A percentile compares a stretch with the other conserved stretches of the same genome.
Conservation (phyloP, 2,113 vertebrate genomes). For the Piaya cayana region DNA sequence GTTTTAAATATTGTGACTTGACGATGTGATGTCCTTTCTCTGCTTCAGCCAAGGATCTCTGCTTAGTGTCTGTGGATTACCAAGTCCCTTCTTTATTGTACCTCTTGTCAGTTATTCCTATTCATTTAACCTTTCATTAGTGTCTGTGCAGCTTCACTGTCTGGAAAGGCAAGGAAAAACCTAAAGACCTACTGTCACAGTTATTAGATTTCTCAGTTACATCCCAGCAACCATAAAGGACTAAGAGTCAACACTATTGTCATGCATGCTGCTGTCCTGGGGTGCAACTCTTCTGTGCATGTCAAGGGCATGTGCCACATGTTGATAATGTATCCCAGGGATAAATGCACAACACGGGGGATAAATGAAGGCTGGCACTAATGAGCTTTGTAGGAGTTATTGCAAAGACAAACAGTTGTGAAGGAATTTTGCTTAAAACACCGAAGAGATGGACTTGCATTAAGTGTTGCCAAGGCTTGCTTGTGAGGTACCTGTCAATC, state of each 20-base stretch:
- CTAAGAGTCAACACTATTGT: conserved; percentile 81
- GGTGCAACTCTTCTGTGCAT: conserved; percentile 85
- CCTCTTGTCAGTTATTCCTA: conserved; percentile 95
- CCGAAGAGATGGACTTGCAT: conserved; percentile 71
- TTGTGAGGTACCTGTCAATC: conserved; percentile 72
- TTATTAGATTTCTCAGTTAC: conserved; percentile 99
- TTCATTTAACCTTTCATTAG: conserved; percentile 99
- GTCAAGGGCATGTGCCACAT: conserved; percentile 97
- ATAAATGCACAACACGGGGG: conserved; percentile 79
- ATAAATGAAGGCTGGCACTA: conserved; percentile 77
- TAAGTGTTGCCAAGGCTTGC: conserved; percentile 73
- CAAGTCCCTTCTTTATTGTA: conserved; percentile 90
- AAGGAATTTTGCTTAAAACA: conserved; percentile 85
- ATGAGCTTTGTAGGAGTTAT: conserved; percentile 83
- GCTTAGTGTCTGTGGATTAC: conserved; percentile 86
- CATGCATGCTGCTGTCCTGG: conserved; percentile 79
- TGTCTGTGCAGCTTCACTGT: conserved; percentile 89
- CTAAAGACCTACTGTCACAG: conserved; percentile 97
- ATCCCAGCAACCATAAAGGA: conserved; percentile 94
- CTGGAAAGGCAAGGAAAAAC: conserved; percentile 88
- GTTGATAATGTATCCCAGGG: conserved; percentile 84
- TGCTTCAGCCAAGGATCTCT: conserved; percentile 84
- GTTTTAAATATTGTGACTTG: conserved; percentile 91
- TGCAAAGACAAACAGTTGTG: conserved; percentile 86
- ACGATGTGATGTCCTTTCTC: conserved; percentile 87